Base-by-base conservation (phyloP, 1,140 invertebrate species). In the Vollenhovia emeryi region DNA sequence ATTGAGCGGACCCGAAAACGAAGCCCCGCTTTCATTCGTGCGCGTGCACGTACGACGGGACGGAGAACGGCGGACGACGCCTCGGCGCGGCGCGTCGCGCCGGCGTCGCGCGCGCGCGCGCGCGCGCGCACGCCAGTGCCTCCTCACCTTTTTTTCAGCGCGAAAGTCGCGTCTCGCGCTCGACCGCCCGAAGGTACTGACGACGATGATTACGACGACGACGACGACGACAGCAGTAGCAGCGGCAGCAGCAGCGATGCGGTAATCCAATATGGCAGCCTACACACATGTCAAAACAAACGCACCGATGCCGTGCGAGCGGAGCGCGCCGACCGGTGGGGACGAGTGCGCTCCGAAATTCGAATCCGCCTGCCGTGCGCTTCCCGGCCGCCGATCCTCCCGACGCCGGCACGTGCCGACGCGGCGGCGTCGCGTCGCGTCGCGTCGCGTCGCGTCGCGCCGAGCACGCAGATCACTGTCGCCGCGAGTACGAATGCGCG, bases 251-350 rank as follows among this genome's bases (percentile, higher is more conserved):
- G 50, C 78, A 71, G 84, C 78, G 90, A 89, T 90, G 89, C 88
- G 71, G 83, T 93, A 93, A 93, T 93, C 92, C 90, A 92, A 92
- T 93, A 93, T 92, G 92, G 90, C 90, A 91, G 90, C 78, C 83
- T 85, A 89, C 89, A 93, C 93, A 94, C 93, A 93, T 93, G 93
- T 93, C 93, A 93, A 93, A 93, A 93, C 93, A 93, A 93, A 93
- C 91, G 78, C 91, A 91, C 89, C 88, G 85, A 80, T 21, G 79
- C 13, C 48, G 45, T 3, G 71, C 9, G 45, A 52, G 48, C 18
- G 85, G 86, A 86, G 86, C 69, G 66, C 76, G 75, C 91, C 94
- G 21, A 93, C 92, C 11, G 94, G 92, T 90, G 71, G 84, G 84
- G 60, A 24, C 45, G 45, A 84, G 79, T 24, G 52, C n/a, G 36